Percentiles rank a stretch among this genome's conserved stretches.
These are phyloP conservation scores for Sarcophilus harrisii DNA, from an alignment of 2,797 vertebrate genomes.

Conservation along the genomic window DNA sequence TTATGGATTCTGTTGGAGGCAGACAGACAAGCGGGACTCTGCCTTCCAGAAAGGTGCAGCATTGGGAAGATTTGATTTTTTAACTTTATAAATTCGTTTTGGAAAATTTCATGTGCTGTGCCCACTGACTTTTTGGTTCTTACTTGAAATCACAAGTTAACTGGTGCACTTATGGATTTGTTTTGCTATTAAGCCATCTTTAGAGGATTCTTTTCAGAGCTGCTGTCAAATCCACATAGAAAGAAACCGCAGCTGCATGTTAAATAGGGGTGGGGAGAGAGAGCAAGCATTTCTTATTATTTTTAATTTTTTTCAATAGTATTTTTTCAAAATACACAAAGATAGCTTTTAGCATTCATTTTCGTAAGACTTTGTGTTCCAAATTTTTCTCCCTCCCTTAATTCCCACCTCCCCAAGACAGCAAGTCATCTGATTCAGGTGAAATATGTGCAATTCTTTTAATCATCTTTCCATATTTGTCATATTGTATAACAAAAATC, in stretches of 20 bases:
- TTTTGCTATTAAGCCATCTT: conserved; percentile 88
- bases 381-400: no score
- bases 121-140: conserved; percentile 87
- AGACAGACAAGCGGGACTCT: conserved; percentile 83
- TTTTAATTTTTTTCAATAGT: no score
- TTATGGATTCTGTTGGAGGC: conserved; percentile 92
- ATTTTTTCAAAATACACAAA: no score
- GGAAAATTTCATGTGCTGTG: conserved; percentile 85
- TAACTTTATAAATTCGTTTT: conserved; percentile 83
- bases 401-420: no score
- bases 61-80: conserved; percentile 84
- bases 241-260: conserved; percentile 80
- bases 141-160: conserved; percentile 85
- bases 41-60: conserved; percentile 87
- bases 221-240: conserved; percentile 70
- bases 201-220: conserved; percentile 84
- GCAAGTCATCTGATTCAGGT: no score
- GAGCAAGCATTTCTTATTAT: no score
- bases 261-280: conserved; percentile 22
- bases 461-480: no score
- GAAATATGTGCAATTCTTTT: no score
- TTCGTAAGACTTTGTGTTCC: no score
- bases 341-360: no score
- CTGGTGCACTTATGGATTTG: conserved; percentile 87
- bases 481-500: no score